phyloP scores from a whole-genome alignment of 2,113 vertebrate genomes.

The Phocoena sinus region DNA sequence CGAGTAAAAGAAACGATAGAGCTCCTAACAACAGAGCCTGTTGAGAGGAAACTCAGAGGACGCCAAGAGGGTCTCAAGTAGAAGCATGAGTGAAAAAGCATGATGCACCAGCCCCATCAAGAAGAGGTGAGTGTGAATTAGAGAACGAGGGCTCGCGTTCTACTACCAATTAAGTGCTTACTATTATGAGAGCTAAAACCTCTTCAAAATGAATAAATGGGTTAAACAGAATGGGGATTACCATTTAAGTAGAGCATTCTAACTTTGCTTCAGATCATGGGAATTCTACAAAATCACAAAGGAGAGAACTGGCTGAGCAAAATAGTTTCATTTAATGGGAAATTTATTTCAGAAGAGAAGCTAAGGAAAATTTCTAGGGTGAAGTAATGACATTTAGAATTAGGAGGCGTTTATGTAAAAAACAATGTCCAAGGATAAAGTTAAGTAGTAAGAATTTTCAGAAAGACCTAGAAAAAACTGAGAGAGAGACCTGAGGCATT shows the following conservation, averaged over 20 bases:
- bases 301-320: conserved; percentile 67
- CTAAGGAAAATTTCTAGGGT: conserved; percentile 59
- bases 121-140: neutral
- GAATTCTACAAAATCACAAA: conserved; percentile 73
- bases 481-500: conserved; percentile 58
- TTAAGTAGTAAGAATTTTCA: conserved; percentile 65
- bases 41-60: conserved; percentile 9
- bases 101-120: neutral
- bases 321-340: conserved; percentile 65
- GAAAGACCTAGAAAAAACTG: conserved; percentile 61
- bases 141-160: neutral
- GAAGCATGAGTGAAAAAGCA: neutral
- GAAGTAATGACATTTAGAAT: conserved; percentile 68
- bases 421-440: conserved; percentile 58
- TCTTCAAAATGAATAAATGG: conserved; percentile 70
- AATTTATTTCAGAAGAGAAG: conserved; percentile 66
- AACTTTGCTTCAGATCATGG: conserved; percentile 71
- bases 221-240: conserved; percentile 72
- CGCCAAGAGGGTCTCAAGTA: conserved; percentile 21
- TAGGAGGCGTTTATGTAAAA: conserved; percentile 49
- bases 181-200: conserved; percentile 55
- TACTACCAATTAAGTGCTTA: conserved; percentile 62
- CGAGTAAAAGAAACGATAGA: conserved; percentile 25
- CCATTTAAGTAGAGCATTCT: conserved; percentile 71
- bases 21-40: neutral